Percentiles rank a stretch among this genome's conserved stretches.
These are phyloP conservation scores for Pseudococcus viburni DNA, from an alignment of 2,888 invertebrate species.

Conservation along the genomic window DNA sequence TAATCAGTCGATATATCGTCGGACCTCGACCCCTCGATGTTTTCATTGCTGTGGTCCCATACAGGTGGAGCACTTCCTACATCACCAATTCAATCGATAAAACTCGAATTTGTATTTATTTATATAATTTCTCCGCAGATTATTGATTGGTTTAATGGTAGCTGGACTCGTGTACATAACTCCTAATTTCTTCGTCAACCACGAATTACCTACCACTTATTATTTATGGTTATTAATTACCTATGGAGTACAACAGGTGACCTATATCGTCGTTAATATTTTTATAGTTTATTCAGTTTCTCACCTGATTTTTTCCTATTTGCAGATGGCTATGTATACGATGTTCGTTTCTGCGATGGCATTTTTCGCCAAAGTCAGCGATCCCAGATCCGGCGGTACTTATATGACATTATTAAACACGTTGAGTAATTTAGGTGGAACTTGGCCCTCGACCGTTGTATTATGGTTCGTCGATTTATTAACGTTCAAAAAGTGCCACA, in stretches of 20 bases:
- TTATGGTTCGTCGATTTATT: slow-evolving; percentile 92
- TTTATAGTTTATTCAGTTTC: not conserved
- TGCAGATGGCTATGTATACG: slow-evolving; percentile 90
- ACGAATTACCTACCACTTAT: slow-evolving; percentile 81
- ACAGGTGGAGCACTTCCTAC: slow-evolving; percentile 72
- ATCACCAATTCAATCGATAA: too few species aligned
- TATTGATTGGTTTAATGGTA: slow-evolving; percentile 87
- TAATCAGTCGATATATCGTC: slow-evolving; percentile 86
- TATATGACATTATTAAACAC: slow-evolving; percentile 99
- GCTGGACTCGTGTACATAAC: slow-evolving; percentile 89
- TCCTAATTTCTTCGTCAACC: slow-evolving; percentile 79
- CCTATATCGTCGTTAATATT: not conserved
- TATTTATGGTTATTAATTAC: slow-evolving; percentile 82
- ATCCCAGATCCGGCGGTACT: slow-evolving; percentile 96
- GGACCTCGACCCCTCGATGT: slow-evolving; percentile 92
- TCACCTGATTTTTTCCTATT: slow-evolving; percentile 68
- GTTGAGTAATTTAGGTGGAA: slow-evolving; percentile 95
- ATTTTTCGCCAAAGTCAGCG: slow-evolving; percentile 97
- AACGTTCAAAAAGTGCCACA: slow-evolving; percentile 82
- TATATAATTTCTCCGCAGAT: slow-evolving; percentile 73
- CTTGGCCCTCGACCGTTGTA: slow-evolving; percentile 94
- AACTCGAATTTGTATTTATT: not conserved
- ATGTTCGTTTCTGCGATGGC: slow-evolving; percentile 99
- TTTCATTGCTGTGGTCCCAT: slow-evolving; percentile 90
- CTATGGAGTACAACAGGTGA: slow-evolving; percentile 93